Conservation (phyloP, 2,888 invertebrate genomes). For the Silvanus unidentatus region DNA sequence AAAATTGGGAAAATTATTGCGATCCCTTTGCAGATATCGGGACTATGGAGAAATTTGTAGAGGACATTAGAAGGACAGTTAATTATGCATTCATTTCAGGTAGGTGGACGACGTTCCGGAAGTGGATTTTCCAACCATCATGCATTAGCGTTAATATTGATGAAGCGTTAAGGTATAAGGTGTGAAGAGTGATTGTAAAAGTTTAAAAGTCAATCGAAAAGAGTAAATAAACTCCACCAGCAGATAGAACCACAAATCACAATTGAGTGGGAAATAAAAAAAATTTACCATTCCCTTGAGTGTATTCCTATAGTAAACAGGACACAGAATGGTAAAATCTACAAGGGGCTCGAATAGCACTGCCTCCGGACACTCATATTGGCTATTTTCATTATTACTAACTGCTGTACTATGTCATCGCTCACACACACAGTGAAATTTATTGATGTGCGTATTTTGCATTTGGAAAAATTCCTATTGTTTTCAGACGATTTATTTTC, state of each 20-base stretch:
- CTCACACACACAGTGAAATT: constrained; percentile 31
- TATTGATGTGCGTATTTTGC: constrained; percentile 28
- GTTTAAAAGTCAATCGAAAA: constrained; percentile 4
- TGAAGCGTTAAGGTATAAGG: too few relatives aligned
- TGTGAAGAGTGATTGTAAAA: too few relatives aligned
- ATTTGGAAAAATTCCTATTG: not conserved
- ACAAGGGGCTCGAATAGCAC: constrained; percentile 11
- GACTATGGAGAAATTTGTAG: too few relatives aligned
- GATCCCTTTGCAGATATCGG: not conserved
- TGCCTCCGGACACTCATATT: constrained; percentile 24
- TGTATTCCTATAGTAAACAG: constrained; percentile 9
- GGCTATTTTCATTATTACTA: constrained; percentile 37
- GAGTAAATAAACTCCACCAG: not conserved
- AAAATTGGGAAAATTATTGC: not conserved
- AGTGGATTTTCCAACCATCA: too few relatives aligned
- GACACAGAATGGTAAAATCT: constrained; percentile 13
- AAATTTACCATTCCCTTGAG: constrained; percentile 30
- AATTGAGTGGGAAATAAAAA: constrained; percentile 31
- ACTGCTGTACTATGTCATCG: constrained; percentile 36
- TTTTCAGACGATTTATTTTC: too few relatives aligned
- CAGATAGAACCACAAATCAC: constrained; percentile 27
- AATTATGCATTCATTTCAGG: too few relatives aligned
- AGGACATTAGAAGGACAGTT: too few relatives aligned
- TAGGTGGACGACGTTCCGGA: too few relatives aligned
- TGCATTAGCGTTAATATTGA: too few relatives aligned